Conservation (phyloP, 2,797 vertebrate species). For the Notoglanidium macrostoma region DNA sequence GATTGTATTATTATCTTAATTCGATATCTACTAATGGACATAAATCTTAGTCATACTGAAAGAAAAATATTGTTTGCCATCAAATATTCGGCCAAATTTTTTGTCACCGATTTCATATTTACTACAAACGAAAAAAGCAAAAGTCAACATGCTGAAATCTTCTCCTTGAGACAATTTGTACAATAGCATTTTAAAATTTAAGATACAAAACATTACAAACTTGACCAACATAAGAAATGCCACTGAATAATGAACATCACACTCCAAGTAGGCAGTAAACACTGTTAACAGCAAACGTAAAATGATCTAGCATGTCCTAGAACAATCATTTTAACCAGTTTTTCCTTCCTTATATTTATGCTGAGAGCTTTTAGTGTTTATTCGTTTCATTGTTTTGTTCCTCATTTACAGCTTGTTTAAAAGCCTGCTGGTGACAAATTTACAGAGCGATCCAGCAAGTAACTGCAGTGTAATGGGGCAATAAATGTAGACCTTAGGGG, state of each 20-base stretch:
- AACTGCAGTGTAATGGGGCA: conserved; percentile 17
- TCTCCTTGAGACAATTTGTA: neutral
- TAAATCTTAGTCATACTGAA: neutral
- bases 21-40: neutral
- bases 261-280: neutral
- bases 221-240: neutral
- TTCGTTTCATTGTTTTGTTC: neutral
- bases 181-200: neutral
- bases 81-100: neutral
- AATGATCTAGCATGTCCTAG: neutral
- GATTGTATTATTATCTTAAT: neutral
- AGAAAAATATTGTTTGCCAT: neutral
- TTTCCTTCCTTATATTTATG: neutral
- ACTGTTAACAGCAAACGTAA: neutral
- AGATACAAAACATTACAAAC: neutral
- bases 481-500: neutral
- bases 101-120: neutral
- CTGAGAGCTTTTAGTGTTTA: neutral
- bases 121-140: neutral
- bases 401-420: conserved; percentile 19
- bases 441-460: neutral
- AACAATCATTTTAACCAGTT: neutral
- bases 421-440: neutral
- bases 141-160: neutral
- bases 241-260: neutral